phyloP scores from a whole-genome alignment of 1,140 invertebrate genomes.

The Oryctes rhinoceros region DNA sequence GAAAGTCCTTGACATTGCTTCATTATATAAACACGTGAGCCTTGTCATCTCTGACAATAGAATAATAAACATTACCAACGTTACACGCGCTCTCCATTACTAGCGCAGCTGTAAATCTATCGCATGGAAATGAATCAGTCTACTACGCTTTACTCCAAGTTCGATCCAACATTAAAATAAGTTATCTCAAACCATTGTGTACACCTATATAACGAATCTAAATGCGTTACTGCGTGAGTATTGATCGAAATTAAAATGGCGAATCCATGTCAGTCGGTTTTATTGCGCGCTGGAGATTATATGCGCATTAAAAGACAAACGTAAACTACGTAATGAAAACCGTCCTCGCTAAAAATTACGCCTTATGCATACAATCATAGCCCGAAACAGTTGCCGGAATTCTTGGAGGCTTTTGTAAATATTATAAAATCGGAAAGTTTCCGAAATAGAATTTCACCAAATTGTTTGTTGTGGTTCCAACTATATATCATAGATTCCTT shows the following conservation, averaged over 20 bases:
- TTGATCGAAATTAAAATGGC: conserved; percentile 4
- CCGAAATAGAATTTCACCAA: not conserved
- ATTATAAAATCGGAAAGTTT: not conserved
- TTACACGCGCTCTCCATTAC: not conserved
- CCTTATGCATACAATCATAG: not conserved
- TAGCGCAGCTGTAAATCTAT: not conserved
- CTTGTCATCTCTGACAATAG: conserved; percentile 17
- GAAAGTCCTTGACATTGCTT: conserved; percentile 22
- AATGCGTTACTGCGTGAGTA: not conserved
- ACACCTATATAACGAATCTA: not conserved
- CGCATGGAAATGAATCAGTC: not conserved
- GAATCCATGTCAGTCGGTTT: conserved; percentile 8
- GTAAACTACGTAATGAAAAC: not conserved
- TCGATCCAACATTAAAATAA: not conserved
- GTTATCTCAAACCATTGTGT: not conserved
- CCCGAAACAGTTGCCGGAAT: not conserved
- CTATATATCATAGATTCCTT: not conserved
- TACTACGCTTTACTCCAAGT: not conserved
- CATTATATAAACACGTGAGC: conserved; percentile 18
- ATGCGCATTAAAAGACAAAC: not conserved
- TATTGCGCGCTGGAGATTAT: not conserved
- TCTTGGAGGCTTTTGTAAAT: not conserved
- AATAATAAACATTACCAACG: conserved; percentile 19
- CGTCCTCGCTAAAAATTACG: not conserved
- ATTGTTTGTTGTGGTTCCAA: not conserved